Percentiles rank a stretch among this genome's conserved stretches.
phyloP scores from a whole-genome alignment of 2,113 vertebrate genomes.

The Channa maculata region DNA sequence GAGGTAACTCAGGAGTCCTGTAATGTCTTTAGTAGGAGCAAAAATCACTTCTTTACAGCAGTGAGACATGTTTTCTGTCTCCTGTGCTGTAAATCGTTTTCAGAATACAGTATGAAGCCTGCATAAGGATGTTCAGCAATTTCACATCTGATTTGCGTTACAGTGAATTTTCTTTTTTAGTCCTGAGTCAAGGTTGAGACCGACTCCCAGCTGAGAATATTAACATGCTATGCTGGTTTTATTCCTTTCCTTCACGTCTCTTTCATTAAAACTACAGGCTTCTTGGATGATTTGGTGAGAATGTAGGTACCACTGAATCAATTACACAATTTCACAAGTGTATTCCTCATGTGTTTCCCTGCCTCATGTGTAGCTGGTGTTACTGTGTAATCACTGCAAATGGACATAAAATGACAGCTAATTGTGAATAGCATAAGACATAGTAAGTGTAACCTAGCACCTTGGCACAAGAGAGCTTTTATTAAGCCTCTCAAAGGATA shows the following conservation, averaged over 20 bases:
- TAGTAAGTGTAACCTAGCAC: conserved; percentile 36
- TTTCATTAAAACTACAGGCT: neutral
- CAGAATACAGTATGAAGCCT: no score
- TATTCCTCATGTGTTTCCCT: neutral
- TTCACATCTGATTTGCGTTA: no score
- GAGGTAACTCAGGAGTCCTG: no score
- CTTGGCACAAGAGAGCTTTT: conserved; percentile 36
- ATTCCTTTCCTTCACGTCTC: neutral
- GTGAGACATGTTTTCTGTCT: no score
- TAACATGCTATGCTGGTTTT: neutral
- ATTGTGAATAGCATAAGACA: conserved; percentile 11
- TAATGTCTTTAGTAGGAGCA: no score
- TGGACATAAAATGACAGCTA: conserved; percentile 1
- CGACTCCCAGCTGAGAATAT: conserved; percentile 19
- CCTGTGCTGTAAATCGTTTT: no score
- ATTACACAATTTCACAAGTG: neutral
- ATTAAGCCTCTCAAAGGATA: conserved; percentile 51
- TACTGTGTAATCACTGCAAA: conserved; percentile 28
- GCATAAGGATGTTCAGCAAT: no score
- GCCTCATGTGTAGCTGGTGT: neutral
- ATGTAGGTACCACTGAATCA: neutral
- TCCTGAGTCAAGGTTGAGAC: neutral
- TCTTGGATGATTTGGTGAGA: neutral
- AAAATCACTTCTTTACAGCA: no score
- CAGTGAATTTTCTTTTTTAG: neutral